Base-by-base conservation (phyloP, 2,113 vertebrate species). In the Lepisosteus oculatus region DNA sequence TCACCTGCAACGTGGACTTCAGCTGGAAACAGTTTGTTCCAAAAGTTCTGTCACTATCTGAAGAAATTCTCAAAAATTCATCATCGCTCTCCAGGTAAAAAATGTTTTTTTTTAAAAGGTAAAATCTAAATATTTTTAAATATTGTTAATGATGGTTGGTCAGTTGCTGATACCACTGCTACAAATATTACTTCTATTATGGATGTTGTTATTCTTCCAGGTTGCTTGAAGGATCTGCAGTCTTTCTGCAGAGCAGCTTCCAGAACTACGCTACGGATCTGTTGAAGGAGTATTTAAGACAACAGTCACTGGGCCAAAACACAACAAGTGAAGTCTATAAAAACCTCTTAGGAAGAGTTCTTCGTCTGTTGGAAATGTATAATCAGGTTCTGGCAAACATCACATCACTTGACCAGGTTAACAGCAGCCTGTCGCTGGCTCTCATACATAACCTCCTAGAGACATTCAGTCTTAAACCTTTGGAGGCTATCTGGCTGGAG, bases 181-280 rank as follows among this genome's bases (percentile, higher is more conserved):
- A 43, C n/a, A 6, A 41, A 15, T 57, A 62, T n/a, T 17, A 17
- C 15, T 62, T 62, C 29, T 12, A 8, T 41, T 8, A 3, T 29
- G 62, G 41, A 41, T 44, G 11, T 45, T 29, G 55, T 45, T 17
- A 45, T 45, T 41, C 55, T 14, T 8, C 13, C 65, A 76, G 74
- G 61, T 68, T 29, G 56, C 15, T 76, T 17, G 85, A 86, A 73
- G 90, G 89, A 74, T 74, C 80, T 59, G 73, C 84, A 43, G 74
- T 63, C 72, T 61, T 93, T 43, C 59, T 92, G n/a, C 78, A 88
- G 54, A 55, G 74, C 45, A 5, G 83, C 11, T 89, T 82, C 14
- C 55, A 77, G 3, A 65, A 83, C 51, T 45, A 69, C 14, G 78
- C 71, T 9, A 74, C 63, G 65, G n/a, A 56, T 6, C 68, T 55